phyloP scores from a whole-genome alignment of 2,888 invertebrate genomes.

The Hirtodrosophila confusa region DNA sequence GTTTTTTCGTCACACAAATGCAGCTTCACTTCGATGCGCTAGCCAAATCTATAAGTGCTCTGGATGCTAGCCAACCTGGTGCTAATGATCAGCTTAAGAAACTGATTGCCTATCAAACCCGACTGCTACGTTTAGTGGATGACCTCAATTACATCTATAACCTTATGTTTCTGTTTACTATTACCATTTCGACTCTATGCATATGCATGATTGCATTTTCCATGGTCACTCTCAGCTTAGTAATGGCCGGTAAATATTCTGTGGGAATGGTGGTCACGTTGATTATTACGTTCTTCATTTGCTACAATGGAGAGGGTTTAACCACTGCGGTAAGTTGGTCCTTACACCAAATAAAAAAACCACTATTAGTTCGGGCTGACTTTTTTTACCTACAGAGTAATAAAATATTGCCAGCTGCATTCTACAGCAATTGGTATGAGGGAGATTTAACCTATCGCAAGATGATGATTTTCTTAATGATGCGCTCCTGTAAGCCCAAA shows the following conservation, averaged over 20 bases:
- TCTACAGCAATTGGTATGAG: conserved; percentile 81
- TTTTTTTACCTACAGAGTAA: conserved; percentile 60
- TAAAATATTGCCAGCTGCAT: conserved; percentile 70
- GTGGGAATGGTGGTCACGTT: conserved; percentile 72
- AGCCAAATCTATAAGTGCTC: conserved; percentile 44
- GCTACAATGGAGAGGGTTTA: conserved; percentile 74
- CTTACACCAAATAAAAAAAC: background rate
- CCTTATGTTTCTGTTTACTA: conserved; percentile 69
- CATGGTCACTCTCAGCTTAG: conserved; percentile 67
- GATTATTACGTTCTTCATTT: conserved; percentile 69
- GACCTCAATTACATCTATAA: conserved; percentile 74
- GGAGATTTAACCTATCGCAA: conserved; percentile 73
- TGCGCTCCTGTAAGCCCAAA: conserved; percentile 63
- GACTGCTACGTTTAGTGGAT: conserved; percentile 49
- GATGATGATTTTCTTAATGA: conserved; percentile 76
- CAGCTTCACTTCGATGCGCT: conserved; percentile 75
- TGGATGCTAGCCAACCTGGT: conserved; percentile 51
- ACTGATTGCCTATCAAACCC: conserved; percentile 69
- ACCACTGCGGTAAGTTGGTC: conserved; percentile 64
- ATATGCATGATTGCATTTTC: conserved; percentile 79
- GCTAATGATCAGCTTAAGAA: conserved; percentile 61
- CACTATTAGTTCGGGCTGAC: fast-evolving
- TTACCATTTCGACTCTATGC: conserved; percentile 74
- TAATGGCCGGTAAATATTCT: conserved; percentile 61
- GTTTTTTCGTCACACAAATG: conserved; percentile 73